Conservation (phyloP, 2,797 vertebrate genomes). For the Acestrorhynchus altus region DNA sequence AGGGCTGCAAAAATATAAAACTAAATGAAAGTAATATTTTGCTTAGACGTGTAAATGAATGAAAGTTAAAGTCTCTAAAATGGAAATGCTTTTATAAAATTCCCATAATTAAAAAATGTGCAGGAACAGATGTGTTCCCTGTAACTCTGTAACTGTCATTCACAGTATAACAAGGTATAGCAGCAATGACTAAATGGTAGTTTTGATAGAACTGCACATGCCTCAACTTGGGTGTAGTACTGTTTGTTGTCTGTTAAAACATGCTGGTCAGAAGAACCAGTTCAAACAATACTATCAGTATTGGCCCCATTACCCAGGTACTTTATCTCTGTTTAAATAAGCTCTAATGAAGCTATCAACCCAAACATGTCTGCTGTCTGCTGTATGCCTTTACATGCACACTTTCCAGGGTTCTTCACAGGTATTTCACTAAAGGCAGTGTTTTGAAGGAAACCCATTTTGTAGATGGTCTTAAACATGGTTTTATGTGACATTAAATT, state of each 20-base stretch:
- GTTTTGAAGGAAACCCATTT: no score
- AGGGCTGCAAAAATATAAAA: no score
- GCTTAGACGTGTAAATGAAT: no score
- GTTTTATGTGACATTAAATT: no score
- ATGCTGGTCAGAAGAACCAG: conserved; percentile 19
- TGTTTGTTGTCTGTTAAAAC: conserved; percentile 47
- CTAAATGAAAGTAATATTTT: no score
- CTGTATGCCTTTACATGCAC: no score
- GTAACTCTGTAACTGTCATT: not conserved
- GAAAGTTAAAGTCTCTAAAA: no score
- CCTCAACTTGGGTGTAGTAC: not conserved
- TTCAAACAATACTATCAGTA: conserved; percentile 47
- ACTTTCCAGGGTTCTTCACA: no score
- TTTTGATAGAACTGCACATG: not conserved
- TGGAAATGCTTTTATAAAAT: no score
- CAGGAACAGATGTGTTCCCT: not conserved
- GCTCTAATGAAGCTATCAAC: not conserved
- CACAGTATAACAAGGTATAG: not conserved
- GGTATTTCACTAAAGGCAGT: no score
- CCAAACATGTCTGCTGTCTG: not conserved
- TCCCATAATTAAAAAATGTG: not conserved
- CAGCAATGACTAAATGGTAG: not conserved
- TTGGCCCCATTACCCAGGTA: conserved; percentile 8
- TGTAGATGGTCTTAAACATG: no score
- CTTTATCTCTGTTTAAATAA: conserved; percentile 1